Base-by-base conservation (phyloP, 92 coral and sea anemone species). In the Porites evermanni region DNA sequence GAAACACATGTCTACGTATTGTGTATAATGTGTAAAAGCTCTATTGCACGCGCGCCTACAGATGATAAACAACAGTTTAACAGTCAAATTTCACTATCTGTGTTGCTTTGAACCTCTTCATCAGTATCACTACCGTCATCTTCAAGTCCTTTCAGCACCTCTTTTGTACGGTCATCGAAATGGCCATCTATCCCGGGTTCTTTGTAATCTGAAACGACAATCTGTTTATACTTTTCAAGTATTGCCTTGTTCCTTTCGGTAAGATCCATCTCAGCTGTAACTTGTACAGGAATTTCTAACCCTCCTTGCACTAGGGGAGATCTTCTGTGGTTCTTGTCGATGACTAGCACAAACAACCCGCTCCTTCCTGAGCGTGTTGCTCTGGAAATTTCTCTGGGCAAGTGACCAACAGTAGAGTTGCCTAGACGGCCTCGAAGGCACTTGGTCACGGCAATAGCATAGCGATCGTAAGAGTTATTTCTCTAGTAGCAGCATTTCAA, bases 361-460 rank as follows among this genome's bases (percentile, higher is more conserved):
- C 79, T 16, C 89, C 89, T 54, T 79, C 69, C 16, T 32, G 21
- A 84, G 32, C 86, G 75, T 60, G 89, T 77, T 21, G 64, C 38
- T 50, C 86, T 64, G 11, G 89, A 84, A 70, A 84, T 89, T 53
- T 89, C 89, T 53, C 89, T 83, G 3, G 88, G 91, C 58, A 91
- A 83, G 68, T 91, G 94, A 29, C 94, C 94, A 72, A 91, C 83
- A 65, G 77, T 74, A n/a, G 84, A 75, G 64, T 82, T 51, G 26
- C 84, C 84, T 53, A 86, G 76, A 23, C 76, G 88, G 44, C 88
- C 88, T 23, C 59, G 82, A 88, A 80, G 81, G 73, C 75, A 69
- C 51, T 71, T 80, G 72, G 86, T 88, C 59, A 87, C 81, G 61
- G 91, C 87, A 53, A 80, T 80, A 32, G 91, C 91, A 51, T 81